Conservation (phyloP, 2,113 vertebrate species). For the Limanda limanda region DNA sequence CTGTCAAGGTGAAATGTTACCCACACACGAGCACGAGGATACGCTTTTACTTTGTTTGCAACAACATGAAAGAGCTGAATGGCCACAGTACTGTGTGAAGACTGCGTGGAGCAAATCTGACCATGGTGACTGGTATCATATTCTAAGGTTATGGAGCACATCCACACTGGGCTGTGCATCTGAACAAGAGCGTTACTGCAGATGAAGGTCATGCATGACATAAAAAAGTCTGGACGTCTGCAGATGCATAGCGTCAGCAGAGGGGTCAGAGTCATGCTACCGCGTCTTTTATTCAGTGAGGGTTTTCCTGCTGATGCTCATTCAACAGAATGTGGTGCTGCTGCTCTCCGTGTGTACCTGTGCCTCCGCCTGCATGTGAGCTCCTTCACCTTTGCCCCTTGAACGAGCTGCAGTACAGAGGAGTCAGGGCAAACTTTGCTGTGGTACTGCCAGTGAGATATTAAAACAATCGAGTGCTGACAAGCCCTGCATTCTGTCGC, state of each 20-base stretch:
- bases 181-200: constrained; percentile 37
- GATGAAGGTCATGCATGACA: constrained; percentile 50
- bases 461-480: constrained; percentile 83
- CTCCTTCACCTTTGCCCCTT: constrained; percentile 63
- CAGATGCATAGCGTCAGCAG: constrained; percentile 47
- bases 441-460: constrained; percentile 70
- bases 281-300: constrained; percentile 61
- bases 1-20: background rate
- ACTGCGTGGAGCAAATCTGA: background rate
- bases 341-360: background rate
- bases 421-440: constrained; percentile 72
- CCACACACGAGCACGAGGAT: background rate
- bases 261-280: constrained; percentile 29
- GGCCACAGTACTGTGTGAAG: background rate
- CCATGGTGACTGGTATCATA: constrained; percentile 15
- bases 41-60: background rate
- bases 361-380: background rate
- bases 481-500: constrained; percentile 78
- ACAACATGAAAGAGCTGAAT: background rate
- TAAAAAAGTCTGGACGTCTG: constrained; percentile 29
- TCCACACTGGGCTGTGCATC: constrained; percentile 6
- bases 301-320: constrained; percentile 59
- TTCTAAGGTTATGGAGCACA: constrained; percentile 38
- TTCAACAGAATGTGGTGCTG: constrained; percentile 16
- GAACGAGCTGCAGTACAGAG: constrained; percentile 47